phyloP scores from a whole-genome alignment of 2,113 vertebrate genomes.

The Lagopus muta region DNA sequence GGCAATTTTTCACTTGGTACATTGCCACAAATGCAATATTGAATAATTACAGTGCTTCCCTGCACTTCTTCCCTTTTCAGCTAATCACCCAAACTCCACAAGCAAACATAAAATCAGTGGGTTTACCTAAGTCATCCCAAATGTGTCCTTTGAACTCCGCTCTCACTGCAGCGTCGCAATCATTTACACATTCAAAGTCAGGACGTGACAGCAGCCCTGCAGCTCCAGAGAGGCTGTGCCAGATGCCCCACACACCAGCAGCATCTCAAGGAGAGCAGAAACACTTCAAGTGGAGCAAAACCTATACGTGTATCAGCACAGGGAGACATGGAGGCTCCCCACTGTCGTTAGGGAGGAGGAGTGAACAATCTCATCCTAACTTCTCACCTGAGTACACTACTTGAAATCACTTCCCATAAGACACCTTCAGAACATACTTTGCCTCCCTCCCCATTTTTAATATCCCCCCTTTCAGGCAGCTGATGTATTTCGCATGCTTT shows the following conservation, averaged over 20 bases:
- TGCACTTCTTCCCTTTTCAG: background rate
- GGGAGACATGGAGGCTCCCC: background rate
- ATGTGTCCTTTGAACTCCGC: fast-evolving
- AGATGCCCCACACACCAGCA: background rate
- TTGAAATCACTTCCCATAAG: background rate
- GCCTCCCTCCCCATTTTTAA: background rate
- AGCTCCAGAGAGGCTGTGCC: background rate
- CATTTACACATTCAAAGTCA: background rate
- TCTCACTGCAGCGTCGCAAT: background rate
- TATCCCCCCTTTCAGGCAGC: background rate
- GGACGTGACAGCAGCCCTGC: background rate
- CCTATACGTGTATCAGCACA: fast-evolving
- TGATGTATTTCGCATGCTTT: background rate
- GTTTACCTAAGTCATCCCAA: background rate
- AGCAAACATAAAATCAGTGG: background rate
- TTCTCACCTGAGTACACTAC: background rate
- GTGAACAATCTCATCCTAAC: background rate
- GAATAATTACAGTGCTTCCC: background rate
- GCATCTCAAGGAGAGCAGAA: fast-evolving
- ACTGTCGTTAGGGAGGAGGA: background rate
- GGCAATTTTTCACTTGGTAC: background rate
- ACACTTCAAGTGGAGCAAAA: background rate
- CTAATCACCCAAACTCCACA: background rate
- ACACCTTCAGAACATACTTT: background rate
- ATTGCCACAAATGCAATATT: background rate